Conservation (phyloP, 2,113 vertebrate species). For the Centropristis striata region DNA sequence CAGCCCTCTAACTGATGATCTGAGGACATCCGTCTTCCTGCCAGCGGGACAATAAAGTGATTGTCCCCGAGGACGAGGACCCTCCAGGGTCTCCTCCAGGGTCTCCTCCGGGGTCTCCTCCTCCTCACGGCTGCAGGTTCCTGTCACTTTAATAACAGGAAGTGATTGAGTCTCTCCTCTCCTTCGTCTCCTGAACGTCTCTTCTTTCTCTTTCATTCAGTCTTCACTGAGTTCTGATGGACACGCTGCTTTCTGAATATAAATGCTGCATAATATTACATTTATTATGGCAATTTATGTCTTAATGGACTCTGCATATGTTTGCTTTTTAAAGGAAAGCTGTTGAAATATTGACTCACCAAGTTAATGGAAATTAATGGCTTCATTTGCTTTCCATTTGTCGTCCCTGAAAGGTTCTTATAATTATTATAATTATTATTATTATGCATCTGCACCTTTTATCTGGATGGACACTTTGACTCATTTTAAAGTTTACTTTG, state of each 20-base stretch:
- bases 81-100: too few relatives aligned
- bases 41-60: not conserved
- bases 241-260: not conserved
- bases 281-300: conserved; percentile 3
- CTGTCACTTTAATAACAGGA: too few relatives aligned
- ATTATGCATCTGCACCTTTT: not conserved
- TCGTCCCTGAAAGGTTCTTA: not conserved
- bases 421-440: not conserved
- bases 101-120: too few relatives aligned
- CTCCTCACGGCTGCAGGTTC: too few relatives aligned
- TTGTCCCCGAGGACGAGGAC: conserved; percentile 13
- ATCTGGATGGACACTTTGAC: too few relatives aligned
- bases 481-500: too few relatives aligned
- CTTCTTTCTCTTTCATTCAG: conserved; percentile 41
- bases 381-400: not conserved
- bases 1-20: conserved; percentile 5
- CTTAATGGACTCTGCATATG: not conserved
- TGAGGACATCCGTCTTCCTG: conserved; percentile 4
- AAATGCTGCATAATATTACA: not conserved
- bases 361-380: not conserved
- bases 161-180: conserved; percentile 45
- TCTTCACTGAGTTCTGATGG: conserved; percentile 9
- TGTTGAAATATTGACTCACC: not conserved
- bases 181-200: conserved; percentile 49
- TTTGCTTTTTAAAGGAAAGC: not conserved